Conservation (phyloP, 2,888 invertebrate genomes). For the Eilema caniola region DNA sequence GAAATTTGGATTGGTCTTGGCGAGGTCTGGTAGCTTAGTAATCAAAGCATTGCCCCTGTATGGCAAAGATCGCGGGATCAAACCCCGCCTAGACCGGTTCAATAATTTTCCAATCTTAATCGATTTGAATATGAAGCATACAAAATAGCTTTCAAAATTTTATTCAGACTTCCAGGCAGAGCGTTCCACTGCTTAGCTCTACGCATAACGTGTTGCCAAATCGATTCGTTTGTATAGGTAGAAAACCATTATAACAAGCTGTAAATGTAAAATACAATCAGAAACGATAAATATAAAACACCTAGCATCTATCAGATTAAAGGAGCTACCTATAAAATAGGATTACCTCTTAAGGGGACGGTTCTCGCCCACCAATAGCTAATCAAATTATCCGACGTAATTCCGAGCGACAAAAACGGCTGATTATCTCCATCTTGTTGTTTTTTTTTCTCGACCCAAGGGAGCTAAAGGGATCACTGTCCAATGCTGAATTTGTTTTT, state of each 20-base stretch:
- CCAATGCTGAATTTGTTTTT: slow-evolving; percentile 62
- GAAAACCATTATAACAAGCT: slow-evolving; percentile 31
- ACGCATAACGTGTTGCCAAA: too few species aligned
- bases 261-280: slow-evolving; percentile 53
- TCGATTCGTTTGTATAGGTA: too few species aligned
- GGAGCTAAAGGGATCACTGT: slow-evolving; percentile 71
- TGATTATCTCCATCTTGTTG: slow-evolving; percentile 77
- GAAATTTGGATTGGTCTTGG: too few species aligned
- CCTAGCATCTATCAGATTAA: slow-evolving; percentile 70
- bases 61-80: too few species aligned
- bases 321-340: slow-evolving; percentile 73
- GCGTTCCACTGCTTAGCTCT: too few species aligned
- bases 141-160: too few species aligned
- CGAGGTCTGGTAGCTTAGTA: too few species aligned
- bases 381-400: slow-evolving; percentile 83
- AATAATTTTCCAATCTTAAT: too few species aligned
- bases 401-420: slow-evolving; percentile 80
- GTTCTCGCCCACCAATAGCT: slow-evolving; percentile 78
- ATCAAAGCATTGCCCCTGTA: too few species aligned
- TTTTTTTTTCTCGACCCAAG: slow-evolving; percentile 67
- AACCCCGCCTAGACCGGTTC: too few species aligned
- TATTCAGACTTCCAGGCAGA: too few species aligned
- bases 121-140: too few species aligned
- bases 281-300: slow-evolving; percentile 55
- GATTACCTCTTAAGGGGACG: slow-evolving; percentile 78